Evolutionary conservation across 2,797 vertebrate species (phyloP), one percentile per base, ranked within the genome.

Genomic region (Kryptolebias ocellatus): DNA sequence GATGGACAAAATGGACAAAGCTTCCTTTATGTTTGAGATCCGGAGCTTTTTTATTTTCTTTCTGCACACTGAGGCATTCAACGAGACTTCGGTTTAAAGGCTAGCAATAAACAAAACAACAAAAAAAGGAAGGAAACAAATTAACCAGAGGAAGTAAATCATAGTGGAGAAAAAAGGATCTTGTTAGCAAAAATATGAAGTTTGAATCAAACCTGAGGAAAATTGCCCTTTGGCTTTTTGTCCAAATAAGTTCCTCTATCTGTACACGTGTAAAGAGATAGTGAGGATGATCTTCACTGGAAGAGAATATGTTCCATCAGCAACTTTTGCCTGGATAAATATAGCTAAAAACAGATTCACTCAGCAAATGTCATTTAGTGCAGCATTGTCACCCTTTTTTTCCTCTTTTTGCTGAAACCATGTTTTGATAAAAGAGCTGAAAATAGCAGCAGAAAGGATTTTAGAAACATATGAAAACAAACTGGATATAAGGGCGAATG

Each of bases 381-480:
- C 64, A 80, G 72, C 78, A 28, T 5, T 10, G 61, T 85, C 77
- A 68, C 76, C 74, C 12, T 49, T 61, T 55, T 4, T 18, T 37
- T 42, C 47, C 10, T 46, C 53, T 62, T 76, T 54, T 54, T 71
- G 65, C 76, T 64, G 62, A 86, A 65, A 14, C n/a, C 7, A 20
- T 17, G 52, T 64, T 82, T 72, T 75, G 81, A 87, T 76, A 42
- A 69, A 82, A 76, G 47, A 59, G 57, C 68, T 37, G 28, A 73
- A 87, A 88, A 90, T 80, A 87, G 75, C 60, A 29, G 20, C 0
- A 53, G 68, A 71, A 57, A 16, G 59, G 66, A 70, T 70, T 53
- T 68, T 77, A 84, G 60, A 52, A 66, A 53, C 31, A 75, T 42
- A 3, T 27, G 46, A 76, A 63, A 76, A 73, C 62, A 79, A 83